Percentiles rank a stretch among this genome's conserved stretches.
phyloP scores from a whole-genome alignment of 2,797 vertebrate species.

The Chaunax sp. region DNA sequence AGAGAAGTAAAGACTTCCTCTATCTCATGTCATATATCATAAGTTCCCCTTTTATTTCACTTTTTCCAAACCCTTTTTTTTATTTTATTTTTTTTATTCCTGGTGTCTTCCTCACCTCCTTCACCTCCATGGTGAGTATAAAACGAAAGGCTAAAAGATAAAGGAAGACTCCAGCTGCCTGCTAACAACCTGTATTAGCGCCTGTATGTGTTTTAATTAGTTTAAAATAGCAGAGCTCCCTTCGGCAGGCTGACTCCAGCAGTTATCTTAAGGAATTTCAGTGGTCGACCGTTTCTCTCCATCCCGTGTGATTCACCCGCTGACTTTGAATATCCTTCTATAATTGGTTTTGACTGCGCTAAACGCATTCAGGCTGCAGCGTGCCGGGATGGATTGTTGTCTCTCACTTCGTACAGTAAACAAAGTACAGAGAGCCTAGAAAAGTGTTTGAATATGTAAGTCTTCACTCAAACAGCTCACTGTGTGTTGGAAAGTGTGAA shows the following conservation, averaged over 20 bases:
- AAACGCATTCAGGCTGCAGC: constrained; percentile 45
- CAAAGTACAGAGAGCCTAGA: constrained; percentile 7
- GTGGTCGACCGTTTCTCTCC: neutral
- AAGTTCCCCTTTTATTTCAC: constrained; percentile 17
- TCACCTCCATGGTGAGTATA: neutral
- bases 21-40: constrained; percentile 40
- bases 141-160: constrained; percentile 38
- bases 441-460: constrained; percentile 11
- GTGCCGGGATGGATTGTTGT: constrained; percentile 13
- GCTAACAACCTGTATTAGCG: constrained; percentile 41
- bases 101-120: neutral
- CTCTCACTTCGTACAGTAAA: constrained; percentile 37
- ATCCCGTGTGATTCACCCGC: constrained; percentile 6
- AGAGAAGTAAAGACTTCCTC: constrained; percentile 47
- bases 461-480: constrained; percentile 2
- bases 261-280: constrained; percentile 38
- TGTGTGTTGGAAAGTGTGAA: neutral
- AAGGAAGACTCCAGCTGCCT: constrained; percentile 40
- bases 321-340: constrained; percentile 34
- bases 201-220: constrained; percentile 28
- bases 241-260: constrained; percentile 15
- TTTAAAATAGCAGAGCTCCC: constrained; percentile 17
- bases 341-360: constrained; percentile 46
- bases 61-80: neutral
- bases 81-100: neutral